A percentile compares a stretch with the other conserved stretches of the same genome.
Conservation (phyloP, 2,113 vertebrate species). For the Camelus dromedarius region DNA sequence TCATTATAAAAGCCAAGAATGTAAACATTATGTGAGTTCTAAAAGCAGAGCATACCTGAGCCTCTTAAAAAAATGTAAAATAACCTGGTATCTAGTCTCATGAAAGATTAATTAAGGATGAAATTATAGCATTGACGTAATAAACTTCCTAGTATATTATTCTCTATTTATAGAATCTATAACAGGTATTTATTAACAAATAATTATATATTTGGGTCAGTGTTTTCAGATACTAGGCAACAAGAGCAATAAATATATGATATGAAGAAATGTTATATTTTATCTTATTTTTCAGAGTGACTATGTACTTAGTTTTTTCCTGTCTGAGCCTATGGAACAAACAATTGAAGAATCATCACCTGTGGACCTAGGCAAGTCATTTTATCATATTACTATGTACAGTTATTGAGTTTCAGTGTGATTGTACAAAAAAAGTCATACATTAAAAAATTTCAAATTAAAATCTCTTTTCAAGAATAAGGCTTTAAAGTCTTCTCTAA, state of each 20-base stretch:
- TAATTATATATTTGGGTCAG: background rate
- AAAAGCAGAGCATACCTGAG: background rate
- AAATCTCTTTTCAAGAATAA: background rate
- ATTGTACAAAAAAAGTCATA: background rate
- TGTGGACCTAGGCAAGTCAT: slow-evolving; percentile 77
- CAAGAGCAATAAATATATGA: background rate
- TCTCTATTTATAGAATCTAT: background rate
- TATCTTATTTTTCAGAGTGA: slow-evolving; percentile 89
- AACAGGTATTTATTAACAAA: background rate
- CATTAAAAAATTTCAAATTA: background rate
- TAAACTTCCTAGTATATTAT: background rate
- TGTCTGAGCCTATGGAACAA: slow-evolving; percentile 86
- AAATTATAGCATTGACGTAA: background rate
- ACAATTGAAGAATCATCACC: slow-evolving; percentile 60
- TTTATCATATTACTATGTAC: background rate
- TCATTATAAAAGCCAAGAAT: slow-evolving; percentile 34
- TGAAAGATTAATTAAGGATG: background rate
- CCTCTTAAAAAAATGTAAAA: slow-evolving; percentile 37
- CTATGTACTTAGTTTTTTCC: slow-evolving; percentile 90
- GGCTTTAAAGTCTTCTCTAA: background rate
- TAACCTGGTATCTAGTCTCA: background rate
- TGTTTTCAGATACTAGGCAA: background rate
- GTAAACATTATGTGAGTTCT: background rate
- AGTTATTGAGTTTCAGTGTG: background rate
- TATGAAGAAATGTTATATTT: slow-evolving; percentile 14